Percentiles rank a stretch among this genome's conserved stretches.
phyloP scores from a whole-genome alignment of 2,113 vertebrate species.

The Pardalotus punctatus region DNA sequence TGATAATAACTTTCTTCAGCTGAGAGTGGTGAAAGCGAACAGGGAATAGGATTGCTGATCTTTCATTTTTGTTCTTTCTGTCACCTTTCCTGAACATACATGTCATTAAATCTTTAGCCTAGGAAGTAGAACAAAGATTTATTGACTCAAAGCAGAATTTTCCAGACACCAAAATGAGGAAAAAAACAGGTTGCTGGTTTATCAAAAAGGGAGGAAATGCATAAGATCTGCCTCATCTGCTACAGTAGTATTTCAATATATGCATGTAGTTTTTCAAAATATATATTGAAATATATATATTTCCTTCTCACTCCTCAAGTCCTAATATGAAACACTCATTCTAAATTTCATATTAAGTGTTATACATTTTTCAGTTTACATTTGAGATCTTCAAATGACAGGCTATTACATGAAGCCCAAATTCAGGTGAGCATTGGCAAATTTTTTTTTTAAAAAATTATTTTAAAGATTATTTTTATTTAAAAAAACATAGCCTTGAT shows the following conservation, averaged over 20 bases:
- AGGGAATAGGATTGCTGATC: slow-evolving; percentile 22
- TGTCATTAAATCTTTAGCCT: neutral
- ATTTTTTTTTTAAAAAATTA: no score
- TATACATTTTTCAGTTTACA: neutral
- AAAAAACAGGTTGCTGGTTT: neutral
- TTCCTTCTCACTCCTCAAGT: neutral
- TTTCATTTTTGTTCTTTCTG: slow-evolving; percentile 34
- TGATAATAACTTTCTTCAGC: slow-evolving; percentile 53
- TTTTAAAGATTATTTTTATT: no score
- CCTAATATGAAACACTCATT: neutral
- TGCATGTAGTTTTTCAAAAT: neutral
- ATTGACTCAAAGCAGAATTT: neutral
- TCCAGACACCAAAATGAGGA: neutral
- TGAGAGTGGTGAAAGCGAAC: neutral
- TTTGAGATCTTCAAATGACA: neutral
- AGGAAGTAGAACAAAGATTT: neutral
- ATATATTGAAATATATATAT: neutral
- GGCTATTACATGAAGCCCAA: neutral
- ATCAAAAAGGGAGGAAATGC: neutral
- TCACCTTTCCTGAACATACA: neutral
- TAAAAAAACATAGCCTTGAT: neutral
- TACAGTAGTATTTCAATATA: neutral
- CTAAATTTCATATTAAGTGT: neutral
- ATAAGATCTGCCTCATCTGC: neutral
- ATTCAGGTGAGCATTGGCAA: neutral